These are phyloP conservation scores for Peromyscus californicus DNA, from an alignment of 2,113 vertebrate genomes.

Conservation along the genomic window DNA sequence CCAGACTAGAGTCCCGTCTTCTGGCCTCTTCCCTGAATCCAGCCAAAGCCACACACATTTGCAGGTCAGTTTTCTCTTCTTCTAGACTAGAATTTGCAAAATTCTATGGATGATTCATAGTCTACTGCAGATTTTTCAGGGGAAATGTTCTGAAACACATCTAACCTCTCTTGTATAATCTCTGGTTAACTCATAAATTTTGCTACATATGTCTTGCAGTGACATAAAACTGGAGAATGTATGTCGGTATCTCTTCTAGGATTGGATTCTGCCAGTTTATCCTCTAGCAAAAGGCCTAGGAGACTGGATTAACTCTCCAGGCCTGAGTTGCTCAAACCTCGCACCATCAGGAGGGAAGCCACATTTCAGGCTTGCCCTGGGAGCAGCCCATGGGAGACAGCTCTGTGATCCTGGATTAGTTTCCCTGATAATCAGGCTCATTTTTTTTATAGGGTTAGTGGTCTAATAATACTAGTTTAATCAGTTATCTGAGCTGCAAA, in stretches of 20 bases:
- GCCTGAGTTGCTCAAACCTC: not conserved
- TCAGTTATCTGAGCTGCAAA: not conserved
- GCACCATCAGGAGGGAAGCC: not conserved
- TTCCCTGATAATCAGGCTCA: not conserved
- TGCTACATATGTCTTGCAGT: not conserved
- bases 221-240: not conserved
- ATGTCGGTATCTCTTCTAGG: not conserved
- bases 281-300: not conserved
- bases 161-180: not conserved
- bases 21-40: not conserved
- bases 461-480: not conserved
- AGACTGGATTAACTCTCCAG: not conserved
- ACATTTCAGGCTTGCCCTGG: not conserved
- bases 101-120: not conserved
- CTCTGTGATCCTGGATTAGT: not conserved
- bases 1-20: not conserved
- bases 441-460: not conserved
- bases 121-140: not conserved
- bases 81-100: constrained; percentile 10
- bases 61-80: not conserved
- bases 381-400: not conserved
- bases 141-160: not conserved
- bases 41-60: not conserved
- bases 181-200: not conserved
- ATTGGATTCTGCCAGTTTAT: not conserved